These are phyloP conservation scores for Plecotus auritus DNA, from an alignment of 2,113 vertebrate genomes.

Conservation along the genomic window DNA sequence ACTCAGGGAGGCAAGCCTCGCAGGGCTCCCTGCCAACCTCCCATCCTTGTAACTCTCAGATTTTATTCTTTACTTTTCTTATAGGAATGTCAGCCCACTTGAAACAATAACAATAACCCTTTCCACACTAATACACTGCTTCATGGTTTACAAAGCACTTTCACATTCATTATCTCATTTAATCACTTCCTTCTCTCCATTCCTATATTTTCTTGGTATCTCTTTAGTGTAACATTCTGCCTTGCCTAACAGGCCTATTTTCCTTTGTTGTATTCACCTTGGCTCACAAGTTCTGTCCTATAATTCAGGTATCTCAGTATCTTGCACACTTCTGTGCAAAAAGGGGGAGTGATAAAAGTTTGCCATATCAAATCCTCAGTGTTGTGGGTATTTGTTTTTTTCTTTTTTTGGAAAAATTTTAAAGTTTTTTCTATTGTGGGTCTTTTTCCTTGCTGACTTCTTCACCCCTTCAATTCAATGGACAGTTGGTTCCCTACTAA, in stretches of 20 bases:
- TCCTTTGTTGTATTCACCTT: not conserved
- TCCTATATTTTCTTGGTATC: not conserved
- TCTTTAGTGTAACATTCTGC: conserved; percentile 3
- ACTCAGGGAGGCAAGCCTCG: not conserved
- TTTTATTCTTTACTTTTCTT: conserved; percentile 45
- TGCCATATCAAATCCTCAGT: not conserved
- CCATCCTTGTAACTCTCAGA: not conserved
- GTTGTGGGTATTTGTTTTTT: not conserved
- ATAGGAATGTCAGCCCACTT: not conserved
- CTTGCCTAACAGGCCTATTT: not conserved
- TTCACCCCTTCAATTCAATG: not conserved
- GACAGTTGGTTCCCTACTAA: not conserved
- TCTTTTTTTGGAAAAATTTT: too few relatives aligned
- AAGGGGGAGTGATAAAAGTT: not conserved
- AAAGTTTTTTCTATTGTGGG: not conserved
- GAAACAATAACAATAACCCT: conserved; percentile 6
- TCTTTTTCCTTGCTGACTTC: not conserved
- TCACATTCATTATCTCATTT: conserved; percentile 44
- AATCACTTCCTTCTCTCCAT: not conserved
- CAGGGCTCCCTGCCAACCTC: not conserved
- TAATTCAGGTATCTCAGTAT: not conserved
- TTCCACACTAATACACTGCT: not conserved
- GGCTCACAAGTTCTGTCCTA: not conserved
- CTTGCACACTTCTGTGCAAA: not conserved
- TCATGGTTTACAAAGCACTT: conserved; percentile 13